Evolutionary conservation across 1,140 invertebrate species (phyloP).

Genomic region (Drosophila nigrodunni): DNA sequence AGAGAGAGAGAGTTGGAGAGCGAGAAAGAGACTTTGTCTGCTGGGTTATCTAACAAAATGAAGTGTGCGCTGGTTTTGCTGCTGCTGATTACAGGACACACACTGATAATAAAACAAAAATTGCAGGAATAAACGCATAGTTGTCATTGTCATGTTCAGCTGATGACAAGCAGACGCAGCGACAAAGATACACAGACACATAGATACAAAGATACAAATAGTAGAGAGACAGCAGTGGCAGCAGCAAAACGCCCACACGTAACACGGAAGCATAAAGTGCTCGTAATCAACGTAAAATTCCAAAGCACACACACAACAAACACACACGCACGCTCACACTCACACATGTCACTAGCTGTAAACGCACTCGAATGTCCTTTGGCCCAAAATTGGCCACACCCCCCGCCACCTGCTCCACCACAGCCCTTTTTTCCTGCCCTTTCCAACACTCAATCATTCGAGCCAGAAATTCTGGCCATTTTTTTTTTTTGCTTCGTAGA

Average conservation of each 20-base stretch:
- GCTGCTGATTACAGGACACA: conserved; percentile 19
- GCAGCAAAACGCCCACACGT: conserved; percentile 67
- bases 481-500: conserved; percentile 53
- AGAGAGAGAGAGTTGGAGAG: neutral
- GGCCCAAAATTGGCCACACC: conserved; percentile 35
- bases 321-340: neutral
- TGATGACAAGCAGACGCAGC: conserved; percentile 34
- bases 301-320: conserved; percentile 28
- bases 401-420: neutral
- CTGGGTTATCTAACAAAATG: conserved; percentile 16
- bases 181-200: conserved; percentile 4
- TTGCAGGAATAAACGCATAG: conserved; percentile 70
- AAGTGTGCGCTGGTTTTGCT: conserved; percentile 12
- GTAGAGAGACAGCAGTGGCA: neutral
- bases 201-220: neutral
- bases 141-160: conserved; percentile 55
- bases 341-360: conserved; percentile 38
- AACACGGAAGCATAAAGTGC: conserved; percentile 74
- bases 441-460: neutral
- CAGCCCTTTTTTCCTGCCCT: conserved; percentile 8
- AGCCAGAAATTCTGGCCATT: neutral
- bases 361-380: conserved; percentile 47
- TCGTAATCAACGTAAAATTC: conserved; percentile 81
- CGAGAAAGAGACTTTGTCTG: neutral
- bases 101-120: conserved; percentile 70